Evolutionary conservation across 2,888 invertebrate species (phyloP).

Genomic region (Branchipolynoe longqiensis): DNA sequence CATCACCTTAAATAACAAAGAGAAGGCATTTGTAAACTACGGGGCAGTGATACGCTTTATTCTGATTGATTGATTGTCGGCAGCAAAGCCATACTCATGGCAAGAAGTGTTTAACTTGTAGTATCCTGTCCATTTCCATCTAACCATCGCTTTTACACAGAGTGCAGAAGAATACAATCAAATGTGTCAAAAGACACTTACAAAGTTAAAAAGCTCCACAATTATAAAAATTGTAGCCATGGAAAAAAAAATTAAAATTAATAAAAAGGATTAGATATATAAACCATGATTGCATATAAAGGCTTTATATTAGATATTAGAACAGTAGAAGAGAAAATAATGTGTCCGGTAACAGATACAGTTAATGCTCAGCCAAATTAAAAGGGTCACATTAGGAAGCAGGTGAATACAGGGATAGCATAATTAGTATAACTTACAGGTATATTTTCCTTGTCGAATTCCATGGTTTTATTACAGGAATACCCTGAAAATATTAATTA

Average conservation of each 20-base stretch:
- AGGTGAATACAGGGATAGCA: background rate
- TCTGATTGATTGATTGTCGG: background rate
- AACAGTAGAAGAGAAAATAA: background rate
- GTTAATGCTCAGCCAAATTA: background rate
- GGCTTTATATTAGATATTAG: background rate
- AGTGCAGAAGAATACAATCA: too few relatives aligned
- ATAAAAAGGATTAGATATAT: background rate
- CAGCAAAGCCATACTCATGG: background rate
- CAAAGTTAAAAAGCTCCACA: too few relatives aligned
- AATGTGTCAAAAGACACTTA: too few relatives aligned
- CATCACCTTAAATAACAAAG: conserved; percentile 6
- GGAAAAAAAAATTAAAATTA: background rate
- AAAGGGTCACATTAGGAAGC: background rate
- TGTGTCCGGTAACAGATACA: background rate
- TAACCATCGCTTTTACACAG: background rate
- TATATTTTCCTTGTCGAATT: background rate
- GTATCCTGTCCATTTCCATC: background rate
- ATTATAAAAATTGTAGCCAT: too few relatives aligned
- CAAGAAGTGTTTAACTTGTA: too few relatives aligned
- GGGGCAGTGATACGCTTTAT: too few relatives aligned
- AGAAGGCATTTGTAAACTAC: too few relatives aligned
- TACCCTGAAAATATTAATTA: background rate
- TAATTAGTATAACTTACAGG: background rate
- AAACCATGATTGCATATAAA: background rate
- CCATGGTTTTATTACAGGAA: background rate